phyloP scores from a whole-genome alignment of 2,113 vertebrate species.

The Anguilla japonica region DNA sequence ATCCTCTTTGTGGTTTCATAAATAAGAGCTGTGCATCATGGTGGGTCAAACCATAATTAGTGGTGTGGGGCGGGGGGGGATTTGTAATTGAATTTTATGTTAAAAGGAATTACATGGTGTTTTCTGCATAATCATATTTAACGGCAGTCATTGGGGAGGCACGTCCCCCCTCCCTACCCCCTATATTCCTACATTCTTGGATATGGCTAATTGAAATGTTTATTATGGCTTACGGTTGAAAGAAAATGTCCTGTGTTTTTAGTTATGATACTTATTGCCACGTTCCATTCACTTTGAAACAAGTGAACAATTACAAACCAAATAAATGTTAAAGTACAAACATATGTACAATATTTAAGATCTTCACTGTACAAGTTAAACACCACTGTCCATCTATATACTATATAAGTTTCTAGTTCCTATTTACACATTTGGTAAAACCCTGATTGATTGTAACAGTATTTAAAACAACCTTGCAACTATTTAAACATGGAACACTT shows the following conservation, averaged over 20 bases:
- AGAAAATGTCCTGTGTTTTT: slow-evolving; percentile 69
- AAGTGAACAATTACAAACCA: slow-evolving; percentile 75
- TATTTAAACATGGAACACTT: slow-evolving; percentile 74
- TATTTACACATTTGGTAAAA: slow-evolving; percentile 82
- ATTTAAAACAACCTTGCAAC: slow-evolving; percentile 67
- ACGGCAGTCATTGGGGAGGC: no score
- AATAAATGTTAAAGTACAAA: slow-evolving; percentile 72
- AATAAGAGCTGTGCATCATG: no score
- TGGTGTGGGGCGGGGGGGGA: no score
- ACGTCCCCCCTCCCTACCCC: no score
- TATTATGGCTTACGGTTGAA: slow-evolving; percentile 88
- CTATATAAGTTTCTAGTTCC: slow-evolving; percentile 69
- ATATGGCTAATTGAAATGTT: slow-evolving; percentile 73
- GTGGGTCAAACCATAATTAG: no score
- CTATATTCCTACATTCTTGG: no score
- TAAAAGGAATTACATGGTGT: no score
- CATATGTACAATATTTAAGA: slow-evolving; percentile 69
- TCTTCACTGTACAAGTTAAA: slow-evolving; percentile 75
- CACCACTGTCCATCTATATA: slow-evolving; percentile 77
- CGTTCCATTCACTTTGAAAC: slow-evolving; percentile 75
- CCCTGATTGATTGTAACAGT: slow-evolving; percentile 81
- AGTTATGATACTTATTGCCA: slow-evolving; percentile 88
- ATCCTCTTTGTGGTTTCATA: no score
- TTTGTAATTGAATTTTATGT: no score
- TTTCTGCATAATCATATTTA: no score